phyloP scores from a whole-genome alignment of 1,140 invertebrate genomes.

The Hormaphis cornu region DNA sequence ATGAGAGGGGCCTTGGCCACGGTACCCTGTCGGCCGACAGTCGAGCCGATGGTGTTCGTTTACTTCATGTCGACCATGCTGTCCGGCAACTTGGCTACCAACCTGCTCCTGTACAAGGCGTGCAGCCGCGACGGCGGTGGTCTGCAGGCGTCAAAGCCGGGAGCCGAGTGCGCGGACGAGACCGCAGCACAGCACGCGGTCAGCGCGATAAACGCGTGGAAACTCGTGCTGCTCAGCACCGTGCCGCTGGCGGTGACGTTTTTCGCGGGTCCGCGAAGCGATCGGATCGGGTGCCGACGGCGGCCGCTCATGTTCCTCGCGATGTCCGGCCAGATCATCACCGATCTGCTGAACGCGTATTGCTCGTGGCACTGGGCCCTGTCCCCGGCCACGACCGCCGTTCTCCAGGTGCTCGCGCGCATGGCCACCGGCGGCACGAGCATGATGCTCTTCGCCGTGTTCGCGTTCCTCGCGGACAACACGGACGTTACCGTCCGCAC shows the following conservation, averaged over 20 bases:
- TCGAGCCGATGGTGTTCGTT: not conserved
- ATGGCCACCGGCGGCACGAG: not conserved
- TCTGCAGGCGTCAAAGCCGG: not conserved
- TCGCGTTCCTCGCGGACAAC: not conserved
- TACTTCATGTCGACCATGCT: not conserved
- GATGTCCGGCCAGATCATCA: constrained; percentile 35
- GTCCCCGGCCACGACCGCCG: constrained; percentile 33
- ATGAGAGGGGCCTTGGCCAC: no score
- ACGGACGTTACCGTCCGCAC: not conserved
- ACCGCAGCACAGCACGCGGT: constrained; percentile 34
- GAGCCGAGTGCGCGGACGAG: constrained; percentile 22
- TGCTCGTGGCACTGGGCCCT: constrained; percentile 31
- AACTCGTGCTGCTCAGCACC: constrained; percentile 33
- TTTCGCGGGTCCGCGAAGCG: constrained; percentile 38
- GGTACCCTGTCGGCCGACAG: no score
- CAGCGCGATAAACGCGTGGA: constrained; percentile 36
- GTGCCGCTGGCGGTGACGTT: constrained; percentile 35
- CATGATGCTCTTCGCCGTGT: not conserved
- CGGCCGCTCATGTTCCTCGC: constrained; percentile 44
- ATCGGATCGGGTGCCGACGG: constrained; percentile 38
- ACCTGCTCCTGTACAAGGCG: constrained; percentile 32
- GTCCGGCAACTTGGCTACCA: not conserved
- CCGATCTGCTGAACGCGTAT: not conserved
- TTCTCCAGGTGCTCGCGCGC: not conserved
- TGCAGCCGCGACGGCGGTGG: not conserved